Conservation (phyloP, 1,140 invertebrate species). For the Ladona fulva region DNA sequence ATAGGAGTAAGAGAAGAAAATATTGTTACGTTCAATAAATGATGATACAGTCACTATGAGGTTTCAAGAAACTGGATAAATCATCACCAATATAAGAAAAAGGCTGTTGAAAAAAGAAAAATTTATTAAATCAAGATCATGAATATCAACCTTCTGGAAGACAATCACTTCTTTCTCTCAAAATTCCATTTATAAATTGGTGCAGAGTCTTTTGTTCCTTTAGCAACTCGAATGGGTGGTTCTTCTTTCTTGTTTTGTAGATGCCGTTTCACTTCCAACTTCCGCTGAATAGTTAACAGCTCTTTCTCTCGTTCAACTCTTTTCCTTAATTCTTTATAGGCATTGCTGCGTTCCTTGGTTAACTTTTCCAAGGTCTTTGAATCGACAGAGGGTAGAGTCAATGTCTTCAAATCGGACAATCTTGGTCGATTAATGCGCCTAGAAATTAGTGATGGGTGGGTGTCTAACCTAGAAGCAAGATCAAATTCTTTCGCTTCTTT, state of each 20-base stretch:
- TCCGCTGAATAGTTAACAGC: slow-evolving; percentile 68
- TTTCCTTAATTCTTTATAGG: slow-evolving; percentile 70
- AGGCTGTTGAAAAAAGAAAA: too few relatives aligned
- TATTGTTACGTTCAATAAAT: too few relatives aligned
- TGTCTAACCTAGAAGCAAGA: slow-evolving; percentile 60
- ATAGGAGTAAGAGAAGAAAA: too few relatives aligned
- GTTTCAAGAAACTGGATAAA: too few relatives aligned
- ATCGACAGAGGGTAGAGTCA: slow-evolving; percentile 46
- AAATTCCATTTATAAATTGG: slow-evolving; percentile 81
- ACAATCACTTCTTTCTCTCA: slow-evolving; percentile 54
- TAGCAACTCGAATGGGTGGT: slow-evolving; percentile 52
- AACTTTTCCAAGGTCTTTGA: slow-evolving; percentile 32
- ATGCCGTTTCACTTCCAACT: slow-evolving; percentile 68
- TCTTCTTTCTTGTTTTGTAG: slow-evolving; percentile 55
- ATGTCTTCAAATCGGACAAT: slow-evolving; percentile 48
- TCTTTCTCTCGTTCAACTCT: slow-evolving; percentile 75
- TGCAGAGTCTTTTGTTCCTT: slow-evolving; percentile 56
- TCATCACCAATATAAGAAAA: too few relatives aligned
- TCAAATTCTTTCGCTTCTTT: slow-evolving; percentile 57
- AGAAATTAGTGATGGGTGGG: slow-evolving; percentile 58
- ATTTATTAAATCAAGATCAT: too few relatives aligned
- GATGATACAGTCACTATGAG: too few relatives aligned
- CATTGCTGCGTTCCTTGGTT: slow-evolving; percentile 39
- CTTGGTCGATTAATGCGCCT: slow-evolving; percentile 60
- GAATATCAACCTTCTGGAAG: not conserved